A percentile compares a stretch with the other conserved stretches of the same genome.
Evolutionary conservation across 2,888 invertebrate species (phyloP).

Genomic region (Micropterix aruncella): DNA sequence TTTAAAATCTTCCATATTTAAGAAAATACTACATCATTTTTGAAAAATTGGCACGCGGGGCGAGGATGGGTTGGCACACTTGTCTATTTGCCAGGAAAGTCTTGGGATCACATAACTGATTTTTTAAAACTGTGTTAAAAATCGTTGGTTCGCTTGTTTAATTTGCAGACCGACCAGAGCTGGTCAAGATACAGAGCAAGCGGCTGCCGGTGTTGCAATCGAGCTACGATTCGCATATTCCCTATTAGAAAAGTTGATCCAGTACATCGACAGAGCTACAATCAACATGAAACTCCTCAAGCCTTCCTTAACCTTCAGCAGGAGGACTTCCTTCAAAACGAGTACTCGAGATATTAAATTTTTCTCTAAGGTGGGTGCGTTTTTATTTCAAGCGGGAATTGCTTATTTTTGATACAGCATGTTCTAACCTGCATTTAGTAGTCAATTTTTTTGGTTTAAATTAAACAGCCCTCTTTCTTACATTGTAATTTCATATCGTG

Average conservation of each 20-base stretch:
- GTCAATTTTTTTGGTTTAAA: no score
- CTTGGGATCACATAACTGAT: no score
- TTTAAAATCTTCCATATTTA: no score
- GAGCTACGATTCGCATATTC: constrained; percentile 96
- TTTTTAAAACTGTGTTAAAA: no score
- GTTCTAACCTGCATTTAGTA: no score
- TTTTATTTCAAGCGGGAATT: background rate
- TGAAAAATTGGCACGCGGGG: no score
- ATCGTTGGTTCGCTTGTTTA: constrained; percentile 4
- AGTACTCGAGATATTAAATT: constrained; percentile 97
- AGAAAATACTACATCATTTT: no score
- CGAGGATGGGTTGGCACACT: no score
- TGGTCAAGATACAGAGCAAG: constrained; percentile 60
- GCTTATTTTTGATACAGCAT: no score
- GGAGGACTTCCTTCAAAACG: constrained; percentile 83
- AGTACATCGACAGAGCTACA: constrained; percentile 92
- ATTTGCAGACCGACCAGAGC: constrained; percentile 49
- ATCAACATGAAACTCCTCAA: constrained; percentile 93
- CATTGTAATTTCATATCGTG: no score
- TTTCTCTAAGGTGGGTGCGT: constrained; percentile 75
- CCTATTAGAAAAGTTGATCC: constrained; percentile 87
- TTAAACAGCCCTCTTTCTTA: no score
- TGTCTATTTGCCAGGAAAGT: no score
- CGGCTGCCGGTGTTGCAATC: constrained; percentile 65
- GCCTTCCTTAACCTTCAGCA: constrained; percentile 90